Evolutionary conservation across 2,797 vertebrate species (phyloP), one percentile per base, ranked within the genome.

Genomic region (Myotis planiceps): DNA sequence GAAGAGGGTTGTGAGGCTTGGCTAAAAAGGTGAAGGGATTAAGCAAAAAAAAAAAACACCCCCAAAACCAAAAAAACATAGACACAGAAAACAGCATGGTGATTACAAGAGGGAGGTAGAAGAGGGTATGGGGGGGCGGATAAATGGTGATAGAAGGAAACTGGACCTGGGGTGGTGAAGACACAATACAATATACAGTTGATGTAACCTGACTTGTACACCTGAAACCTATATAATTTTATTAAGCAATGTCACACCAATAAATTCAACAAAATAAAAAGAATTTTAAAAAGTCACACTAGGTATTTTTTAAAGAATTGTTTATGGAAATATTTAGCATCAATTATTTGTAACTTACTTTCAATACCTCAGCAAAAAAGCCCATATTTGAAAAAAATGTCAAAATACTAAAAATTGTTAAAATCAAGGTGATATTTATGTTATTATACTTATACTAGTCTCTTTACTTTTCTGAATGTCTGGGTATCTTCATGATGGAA

Each of bases 291-390:
- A 93, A 37, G 51, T 81, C 51, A 81, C 13, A 76, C 12, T 82
- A 78, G 25, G n/a, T 78, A 78, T 37, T 37, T 82, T 10, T 89
- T 91, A 68, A 58, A 86, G 29, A 60, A 25, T 37, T 80, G 55
- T 42, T 69, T 37, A 88, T 29, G 89, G 49, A 93, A 91, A 88
- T 81, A 90, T 65, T 92, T 89, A 93, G 45, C 76, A 66, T 68
- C 3, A 45, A 42, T 37, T 37, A 85, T 75, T 68, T 83, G 12
- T 53, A 93, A 91, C 29, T 88, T 63, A 94, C 51, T 58, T 85
- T 89, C 14, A 90, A 9, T 80, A 79, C 9, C 68, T 89, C n/a
- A 87, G n/a, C 45, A 37, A 96, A 32, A 63, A 58, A 58, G 7
- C 14, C 63, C 60, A 23, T 37, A 92, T 42, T 71, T 95, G 86